Evolutionary conservation across 2,888 invertebrate species (phyloP), one percentile per base, ranked within the genome.

Genomic region (Galeopsomyia nigrocyanea): DNA sequence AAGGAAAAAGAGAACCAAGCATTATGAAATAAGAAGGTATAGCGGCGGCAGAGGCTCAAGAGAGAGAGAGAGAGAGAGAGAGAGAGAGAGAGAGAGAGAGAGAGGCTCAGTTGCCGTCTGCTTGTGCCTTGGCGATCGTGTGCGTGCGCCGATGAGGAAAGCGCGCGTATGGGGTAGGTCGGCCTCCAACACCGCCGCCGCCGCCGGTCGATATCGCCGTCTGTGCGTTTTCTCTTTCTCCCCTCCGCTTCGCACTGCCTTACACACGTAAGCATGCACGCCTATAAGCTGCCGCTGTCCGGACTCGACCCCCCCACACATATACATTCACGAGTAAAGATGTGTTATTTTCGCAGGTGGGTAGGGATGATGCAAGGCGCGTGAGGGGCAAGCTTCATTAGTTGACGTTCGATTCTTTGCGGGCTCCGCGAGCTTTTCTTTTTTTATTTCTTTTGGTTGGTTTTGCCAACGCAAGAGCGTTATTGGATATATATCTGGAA

Each of bases 161-260:
- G 77, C 71, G 79, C 74, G 73, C 61, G 63, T 61, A 75, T 67
- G 68, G 69, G 76, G 77, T 64, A 73, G 75, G 76, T 68, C 69
- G 75, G 84, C n/a, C n/a, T n/a, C n/a, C n/a, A n/a, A n/a, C n/a
- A n/a, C n/a, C 90, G 90, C 39, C 39, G 89, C 89, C 83, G 89
- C 80, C 80, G 87, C 77, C 90, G 90, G 90, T 90, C 90, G 90
- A 90, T 90, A 88, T 88, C 89, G 89, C 88, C 90, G 90, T 90
- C 90, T 90, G 89, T 89, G 81, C 81, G 82, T 81, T 78, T 81
- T 83, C 81, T 81, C 82, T 82, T 80, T 79, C 80, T 79, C 81
- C 82, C 83, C 83, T 78, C 13, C 47, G 22, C 22, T 22, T 19
- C 26, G 22, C 39, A 19, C 55, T n/a, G 16, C 56, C 46, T 6